Percentiles rank a stretch among this genome's conserved stretches.
These are phyloP conservation scores for Apodemia zela DNA, from an alignment of 2,888 invertebrate genomes.

Conservation along the genomic window DNA sequence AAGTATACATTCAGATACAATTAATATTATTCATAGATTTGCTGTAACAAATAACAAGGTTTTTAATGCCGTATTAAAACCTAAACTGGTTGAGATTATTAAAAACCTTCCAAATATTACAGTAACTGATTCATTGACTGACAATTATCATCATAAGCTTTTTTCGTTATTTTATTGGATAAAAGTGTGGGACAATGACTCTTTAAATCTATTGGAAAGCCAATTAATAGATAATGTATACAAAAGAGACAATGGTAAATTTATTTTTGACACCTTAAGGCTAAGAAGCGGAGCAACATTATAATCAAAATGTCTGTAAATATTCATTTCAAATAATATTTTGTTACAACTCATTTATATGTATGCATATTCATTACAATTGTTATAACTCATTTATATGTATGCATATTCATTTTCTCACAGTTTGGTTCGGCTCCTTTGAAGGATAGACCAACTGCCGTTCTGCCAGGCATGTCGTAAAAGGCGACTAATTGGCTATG, in stretches of 20 bases:
- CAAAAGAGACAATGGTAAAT: constrained; percentile 55
- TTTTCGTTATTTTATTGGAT: constrained; percentile 79
- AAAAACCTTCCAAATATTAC: constrained; percentile 58
- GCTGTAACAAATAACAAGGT: constrained; percentile 74
- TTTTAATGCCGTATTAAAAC: constrained; percentile 71
- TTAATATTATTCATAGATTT: constrained; percentile 80
- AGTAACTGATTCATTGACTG: constrained; percentile 57
- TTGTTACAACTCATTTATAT: too few species aligned
- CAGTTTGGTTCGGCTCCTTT: too few species aligned
- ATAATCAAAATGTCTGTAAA: constrained; percentile 24
- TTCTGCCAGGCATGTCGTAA: too few species aligned
- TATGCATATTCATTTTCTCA: too few species aligned
- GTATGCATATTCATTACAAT: too few species aligned
- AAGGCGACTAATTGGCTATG: too few species aligned
- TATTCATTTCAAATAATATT: constrained; percentile 8
- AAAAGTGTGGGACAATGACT: constrained; percentile 60
- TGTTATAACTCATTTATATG: too few species aligned
- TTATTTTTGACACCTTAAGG: constrained; percentile 62
- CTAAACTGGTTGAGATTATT: constrained; percentile 65
- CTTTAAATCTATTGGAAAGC: constrained; percentile 60
- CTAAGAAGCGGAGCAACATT: constrained; percentile 49
- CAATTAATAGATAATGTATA: constrained; percentile 57
- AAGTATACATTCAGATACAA: constrained; percentile 66
- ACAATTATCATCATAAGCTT: constrained; percentile 69
- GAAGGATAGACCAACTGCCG: too few species aligned